Evolutionary conservation across 2,797 vertebrate species (phyloP).

Genomic region (Glyptemys insculpta): DNA sequence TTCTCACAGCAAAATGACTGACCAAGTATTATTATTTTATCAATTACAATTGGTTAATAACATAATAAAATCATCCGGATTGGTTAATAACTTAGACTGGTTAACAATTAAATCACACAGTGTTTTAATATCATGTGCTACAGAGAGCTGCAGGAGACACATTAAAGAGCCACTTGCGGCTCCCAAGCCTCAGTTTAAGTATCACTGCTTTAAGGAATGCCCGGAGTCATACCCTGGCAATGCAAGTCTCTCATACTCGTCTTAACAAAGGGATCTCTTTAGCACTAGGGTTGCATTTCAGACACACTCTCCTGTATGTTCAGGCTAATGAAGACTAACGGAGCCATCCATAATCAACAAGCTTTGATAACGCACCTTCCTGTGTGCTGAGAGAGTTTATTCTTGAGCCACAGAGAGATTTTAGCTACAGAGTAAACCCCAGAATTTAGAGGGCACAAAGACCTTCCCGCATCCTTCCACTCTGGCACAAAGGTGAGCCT

Average conservation of each 20-base stretch:
- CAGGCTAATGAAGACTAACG: not conserved
- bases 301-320: not conserved
- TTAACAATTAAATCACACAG: not conserved
- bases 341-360: not conserved
- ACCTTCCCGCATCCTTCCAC: not conserved
- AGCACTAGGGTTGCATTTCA: fast-evolving
- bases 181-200: not conserved
- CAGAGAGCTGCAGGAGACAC: not conserved
- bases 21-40: not conserved
- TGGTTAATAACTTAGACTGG: not conserved
- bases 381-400: not conserved
- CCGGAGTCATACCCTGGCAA: fast-evolving
- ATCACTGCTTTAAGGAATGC: not conserved
- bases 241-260: not conserved
- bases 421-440: not conserved
- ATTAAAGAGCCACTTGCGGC: not conserved
- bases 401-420: not conserved
- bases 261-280: not conserved
- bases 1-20: not conserved
- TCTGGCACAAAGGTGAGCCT: not conserved
- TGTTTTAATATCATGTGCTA: not conserved
- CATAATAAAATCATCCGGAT: not conserved
- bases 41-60: not conserved
- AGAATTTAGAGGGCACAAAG: fast-evolving
- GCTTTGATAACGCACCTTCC: not conserved